A percentile compares a stretch with the other conserved stretches of the same genome.
phyloP scores from a whole-genome alignment of 2,113 vertebrate species.

The Azemiops feae region DNA sequence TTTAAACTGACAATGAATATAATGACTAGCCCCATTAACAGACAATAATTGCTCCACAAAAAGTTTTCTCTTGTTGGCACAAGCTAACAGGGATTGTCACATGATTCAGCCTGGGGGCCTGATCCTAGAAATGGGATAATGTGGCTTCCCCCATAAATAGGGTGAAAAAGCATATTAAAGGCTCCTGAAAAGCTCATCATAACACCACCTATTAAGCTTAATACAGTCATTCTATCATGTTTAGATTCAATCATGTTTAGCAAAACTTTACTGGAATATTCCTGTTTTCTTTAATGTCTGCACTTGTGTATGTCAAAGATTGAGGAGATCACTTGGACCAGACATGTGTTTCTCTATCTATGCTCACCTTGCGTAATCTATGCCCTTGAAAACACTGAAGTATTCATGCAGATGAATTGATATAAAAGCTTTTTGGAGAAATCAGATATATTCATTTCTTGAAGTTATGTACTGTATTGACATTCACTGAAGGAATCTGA shows the following conservation, averaged over 20 bases:
- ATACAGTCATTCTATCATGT: not conserved
- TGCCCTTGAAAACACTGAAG: not conserved
- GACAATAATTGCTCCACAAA: not conserved
- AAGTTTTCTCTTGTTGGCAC: not conserved
- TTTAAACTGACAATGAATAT: not conserved
- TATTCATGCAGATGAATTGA: not conserved
- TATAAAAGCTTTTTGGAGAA: constrained; percentile 4
- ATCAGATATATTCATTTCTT: constrained; percentile 14
- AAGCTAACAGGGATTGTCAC: not conserved
- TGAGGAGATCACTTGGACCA: not conserved
- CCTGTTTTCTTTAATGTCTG: not conserved
- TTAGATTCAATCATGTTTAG: not conserved
- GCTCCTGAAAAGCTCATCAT: not conserved
- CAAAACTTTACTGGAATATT: not conserved
- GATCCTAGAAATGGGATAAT: not conserved
- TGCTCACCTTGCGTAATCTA: not conserved
- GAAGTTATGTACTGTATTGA: constrained; percentile 4
- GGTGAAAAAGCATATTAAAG: not conserved
- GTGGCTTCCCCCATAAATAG: not conserved
- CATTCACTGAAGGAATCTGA: constrained; percentile 22
- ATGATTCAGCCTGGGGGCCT: not conserved
- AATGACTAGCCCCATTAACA: not conserved
- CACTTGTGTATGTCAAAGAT: not conserved
- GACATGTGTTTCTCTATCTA: not conserved
- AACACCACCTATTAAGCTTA: not conserved